Percentiles rank a stretch among this genome's conserved stretches.
Conservation (phyloP, 2,797 vertebrate genomes). For the Naso thynnoides region DNA sequence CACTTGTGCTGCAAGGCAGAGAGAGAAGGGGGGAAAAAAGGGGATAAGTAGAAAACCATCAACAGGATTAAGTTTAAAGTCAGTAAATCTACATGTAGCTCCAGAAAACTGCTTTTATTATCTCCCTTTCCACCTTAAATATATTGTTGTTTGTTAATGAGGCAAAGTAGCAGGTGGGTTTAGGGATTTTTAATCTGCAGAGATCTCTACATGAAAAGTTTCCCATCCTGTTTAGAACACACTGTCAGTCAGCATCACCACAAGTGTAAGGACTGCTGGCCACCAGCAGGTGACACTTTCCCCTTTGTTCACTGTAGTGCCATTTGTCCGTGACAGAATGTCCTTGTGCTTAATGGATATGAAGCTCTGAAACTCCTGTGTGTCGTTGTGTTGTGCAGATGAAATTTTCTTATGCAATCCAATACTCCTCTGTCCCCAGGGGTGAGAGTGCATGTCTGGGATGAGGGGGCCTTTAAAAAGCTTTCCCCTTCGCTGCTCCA, state of each 20-base stretch:
- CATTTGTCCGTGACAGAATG: slow-evolving; percentile 64
- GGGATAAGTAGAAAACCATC: slow-evolving; percentile 1
- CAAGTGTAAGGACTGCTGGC: slow-evolving; percentile 66
- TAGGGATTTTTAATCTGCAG: background rate
- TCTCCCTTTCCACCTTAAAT: slow-evolving; percentile 16
- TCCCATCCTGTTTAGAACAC: background rate
- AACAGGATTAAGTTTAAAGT: slow-evolving; percentile 12
- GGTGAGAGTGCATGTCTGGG: slow-evolving; percentile 75
- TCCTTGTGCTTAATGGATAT: slow-evolving; percentile 61
- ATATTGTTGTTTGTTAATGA: background rate
- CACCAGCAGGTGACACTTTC: slow-evolving; percentile 87
- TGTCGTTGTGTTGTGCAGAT: slow-evolving; percentile 46
- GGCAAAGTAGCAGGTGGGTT: slow-evolving; percentile 2
- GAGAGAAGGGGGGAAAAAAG: background rate
- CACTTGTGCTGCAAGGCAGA: slow-evolving; percentile 4
- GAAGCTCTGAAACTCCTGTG: slow-evolving; percentile 45
- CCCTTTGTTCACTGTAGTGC: slow-evolving; percentile 74
- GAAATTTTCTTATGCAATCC: slow-evolving; percentile 76
- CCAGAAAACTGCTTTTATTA: background rate
- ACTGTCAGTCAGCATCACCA: slow-evolving; percentile 24
- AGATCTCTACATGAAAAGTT: background rate
- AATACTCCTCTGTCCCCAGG: slow-evolving; percentile 53
- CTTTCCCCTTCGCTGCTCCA: slow-evolving; percentile 77
- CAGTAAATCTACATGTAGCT: background rate
- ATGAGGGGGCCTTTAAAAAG: slow-evolving; percentile 73